Evolutionary conservation across 2,888 invertebrate species (phyloP), one percentile per base, ranked within the genome.

Genomic region (Melipona beecheii): DNA sequence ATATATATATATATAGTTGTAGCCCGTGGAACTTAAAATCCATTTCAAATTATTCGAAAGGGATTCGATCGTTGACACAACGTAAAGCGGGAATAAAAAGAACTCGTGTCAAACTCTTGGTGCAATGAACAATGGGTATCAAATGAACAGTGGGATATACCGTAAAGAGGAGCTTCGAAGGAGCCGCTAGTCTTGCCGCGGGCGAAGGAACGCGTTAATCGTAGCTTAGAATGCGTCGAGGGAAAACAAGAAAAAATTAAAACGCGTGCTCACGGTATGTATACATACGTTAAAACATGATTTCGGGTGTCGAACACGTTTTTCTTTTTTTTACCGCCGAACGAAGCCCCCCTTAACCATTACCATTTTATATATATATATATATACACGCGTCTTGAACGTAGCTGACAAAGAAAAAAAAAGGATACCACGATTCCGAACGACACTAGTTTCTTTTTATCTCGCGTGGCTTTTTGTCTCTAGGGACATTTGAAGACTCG

Each of bases 121-220:
- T 65, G 65, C 31, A 65, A 54, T 21, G 60, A 62, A 6, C 68
- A 73, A 73, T 5, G 73, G 56, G 73, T 69, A 73, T 66, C 68
- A 60, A 71, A 72, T 65, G n/a, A 58, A 68, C 60, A 68, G 60
- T 78, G 64, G 74, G 24, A 1, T n/a, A 69, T 65, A 66, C 52
- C 36, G n/a, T 60, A 21, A 72, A 65, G 76, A 73, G 72, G 72
- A 75, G 78, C 79, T 80, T 83, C 83, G 78, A 78, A 66, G 66
- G 78, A 72, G 75, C 85, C 83, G 84, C 84, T 83, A 87, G 84
- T 89, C 86, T 83, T 81, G 87, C 86, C 89, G 83, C 89, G 81
- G 83, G 73, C 84, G 76, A 69, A 78, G 74, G 81, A 84, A 81
- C 85, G 85, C 82, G 86, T 70, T 71, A 71, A 75, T 76, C 73